phyloP scores from a whole-genome alignment of 2,888 invertebrate genomes.

The Malthinus flaveolus region DNA sequence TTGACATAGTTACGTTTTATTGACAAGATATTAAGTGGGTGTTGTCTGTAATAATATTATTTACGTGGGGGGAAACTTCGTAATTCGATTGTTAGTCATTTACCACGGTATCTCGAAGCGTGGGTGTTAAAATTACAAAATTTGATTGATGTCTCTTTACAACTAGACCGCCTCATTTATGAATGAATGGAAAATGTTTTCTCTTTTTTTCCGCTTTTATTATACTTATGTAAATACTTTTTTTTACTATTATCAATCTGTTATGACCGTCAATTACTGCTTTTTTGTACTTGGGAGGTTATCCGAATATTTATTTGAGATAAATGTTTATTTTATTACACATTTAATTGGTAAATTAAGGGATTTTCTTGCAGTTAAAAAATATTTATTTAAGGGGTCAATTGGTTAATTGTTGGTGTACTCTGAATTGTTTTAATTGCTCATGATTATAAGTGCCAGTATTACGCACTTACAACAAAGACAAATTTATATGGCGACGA shows the following conservation, averaged over 20 bases:
- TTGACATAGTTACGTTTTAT: too few species aligned
- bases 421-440: slow-evolving; percentile 26
- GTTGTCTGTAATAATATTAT: background rate
- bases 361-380: too few species aligned
- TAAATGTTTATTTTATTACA: background rate
- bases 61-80: slow-evolving; percentile 1
- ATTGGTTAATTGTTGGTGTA: slow-evolving; percentile 21
- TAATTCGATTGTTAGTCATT: slow-evolving; percentile 13
- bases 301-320: background rate
- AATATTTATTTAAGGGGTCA: slow-evolving; percentile 8
- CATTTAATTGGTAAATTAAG: background rate
- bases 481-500: too few species aligned
- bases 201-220: slow-evolving; percentile 11
- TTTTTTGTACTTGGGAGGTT: background rate
- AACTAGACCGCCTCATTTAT: slow-evolving; percentile 6
- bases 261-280: background rate
- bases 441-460: slow-evolving; percentile 15
- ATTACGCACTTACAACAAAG: slow-evolving; percentile 2
- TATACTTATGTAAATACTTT: background rate
- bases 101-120: background rate
- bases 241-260: background rate
- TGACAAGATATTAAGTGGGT: background rate
- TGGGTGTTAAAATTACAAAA: slow-evolving; percentile 13
- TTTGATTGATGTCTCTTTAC: slow-evolving; percentile 15
- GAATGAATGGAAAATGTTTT: slow-evolving; percentile 19